phyloP scores from a whole-genome alignment of 2,888 invertebrate species.

The Aromia moschata region DNA sequence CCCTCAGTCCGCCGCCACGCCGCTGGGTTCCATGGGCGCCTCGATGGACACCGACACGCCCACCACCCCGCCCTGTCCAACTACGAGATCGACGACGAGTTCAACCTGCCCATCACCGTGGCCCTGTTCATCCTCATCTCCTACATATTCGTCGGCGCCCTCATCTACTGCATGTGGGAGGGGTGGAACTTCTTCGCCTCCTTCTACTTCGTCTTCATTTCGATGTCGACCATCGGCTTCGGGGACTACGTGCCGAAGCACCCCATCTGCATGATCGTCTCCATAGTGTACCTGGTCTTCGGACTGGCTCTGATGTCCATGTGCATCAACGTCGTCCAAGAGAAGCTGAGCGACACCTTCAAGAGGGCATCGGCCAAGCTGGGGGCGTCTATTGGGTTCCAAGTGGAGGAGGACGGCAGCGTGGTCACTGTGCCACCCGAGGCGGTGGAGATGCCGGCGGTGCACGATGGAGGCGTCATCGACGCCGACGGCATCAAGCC shows the following conservation, averaged over 20 bases:
- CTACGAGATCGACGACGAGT: conserved; percentile 89
- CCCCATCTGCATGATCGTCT: conserved; percentile 87
- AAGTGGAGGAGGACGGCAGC: conserved; percentile 73
- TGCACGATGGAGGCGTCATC: conserved; percentile 39
- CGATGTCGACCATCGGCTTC: conserved; percentile 97
- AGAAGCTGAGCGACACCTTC: conserved; percentile 79
- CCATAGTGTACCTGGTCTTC: conserved; percentile 92
- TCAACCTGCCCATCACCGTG: conserved; percentile 91
- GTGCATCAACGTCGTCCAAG: conserved; percentile 96
- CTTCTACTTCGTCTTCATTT: conserved; percentile 97
- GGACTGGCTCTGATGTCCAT: conserved; percentile 95
- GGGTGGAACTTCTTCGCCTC: conserved; percentile 92
- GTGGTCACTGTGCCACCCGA: conserved; percentile 54
- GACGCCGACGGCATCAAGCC: conserved; percentile 6
- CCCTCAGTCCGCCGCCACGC: not conserved
- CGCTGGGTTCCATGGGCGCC: conserved; percentile 10
- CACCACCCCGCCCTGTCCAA: conserved; percentile 79
- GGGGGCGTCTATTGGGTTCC: conserved; percentile 83
- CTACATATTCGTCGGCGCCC: conserved; percentile 89
- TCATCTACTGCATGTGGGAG: conserved; percentile 80
- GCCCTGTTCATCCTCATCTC: conserved; percentile 83
- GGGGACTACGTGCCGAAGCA: conserved; percentile 87
- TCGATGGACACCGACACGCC: conserved; percentile 68
- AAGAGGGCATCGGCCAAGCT: conserved; percentile 85
- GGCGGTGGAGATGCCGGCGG: conserved; percentile 52